Evolutionary conservation across 2,888 invertebrate genomes (phyloP), one percentile per base, ranked within the genome.

Genomic region (Dilophus febrilis): DNA sequence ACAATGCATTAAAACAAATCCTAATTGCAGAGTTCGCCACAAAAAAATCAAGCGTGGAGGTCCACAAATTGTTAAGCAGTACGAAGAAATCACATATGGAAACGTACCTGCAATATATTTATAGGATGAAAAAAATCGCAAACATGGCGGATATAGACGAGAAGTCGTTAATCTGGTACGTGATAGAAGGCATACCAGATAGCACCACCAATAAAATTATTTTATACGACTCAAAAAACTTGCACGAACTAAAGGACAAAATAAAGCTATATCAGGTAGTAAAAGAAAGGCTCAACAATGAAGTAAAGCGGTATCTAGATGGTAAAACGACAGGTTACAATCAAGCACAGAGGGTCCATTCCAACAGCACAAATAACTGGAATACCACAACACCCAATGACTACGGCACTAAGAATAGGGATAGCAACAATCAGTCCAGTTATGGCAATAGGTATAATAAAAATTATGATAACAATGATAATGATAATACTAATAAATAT

Each of bases 391-490:
- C 8, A 10, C 11, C 8, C 28, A 28, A 28, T 28, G 28, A 28
- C 28, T 11, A 11, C n/a, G n/a, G n/a, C n/a, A 11, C 11, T 28
- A 11, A 28, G 11, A 28, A 11, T 8, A 10, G 28, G 8, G 28
- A 11, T 28, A 28, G 28, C 8, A 8, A 10, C 28, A 28, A 11
- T 8, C 28, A 28, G 28, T 28, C 43, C 43, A n/a, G 38, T 46
- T 5, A 44, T 43, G n/a, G 17, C 54, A 16, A 28, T 28, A 11
- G 49, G 50, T 2, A 49, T 47, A n/a, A n/a, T n/a, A n/a, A n/a
- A n/a, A n/a, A n/a, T n/a, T n/a, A n/a, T n/a, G n/a, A n/a, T n/a
- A n/a, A n/a, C n/a, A n/a, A n/a, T n/a, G n/a, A n/a, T n/a, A n/a
- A n/a, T n/a, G n/a, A n/a, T n/a, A n/a, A n/a, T n/a, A n/a, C n/a